Evolutionary conservation across 2,888 invertebrate genomes (phyloP).

Genomic region (Diarsia brunnea): DNA sequence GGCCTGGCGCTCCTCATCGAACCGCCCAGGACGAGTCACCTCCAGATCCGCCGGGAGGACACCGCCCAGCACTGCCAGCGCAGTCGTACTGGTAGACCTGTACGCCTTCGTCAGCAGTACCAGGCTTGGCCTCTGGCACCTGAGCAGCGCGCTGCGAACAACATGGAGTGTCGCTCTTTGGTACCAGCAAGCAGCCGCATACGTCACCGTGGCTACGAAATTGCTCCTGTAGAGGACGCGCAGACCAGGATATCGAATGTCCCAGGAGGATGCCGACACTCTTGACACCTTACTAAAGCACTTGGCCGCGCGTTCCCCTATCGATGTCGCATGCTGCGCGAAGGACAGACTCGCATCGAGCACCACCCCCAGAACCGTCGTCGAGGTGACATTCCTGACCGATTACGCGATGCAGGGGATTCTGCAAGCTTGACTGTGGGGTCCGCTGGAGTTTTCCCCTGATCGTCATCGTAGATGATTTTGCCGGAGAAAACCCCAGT

Average conservation of each 20-base stretch:
- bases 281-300: constrained; percentile 65
- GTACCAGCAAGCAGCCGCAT: constrained; percentile 29
- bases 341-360: constrained; percentile 43
- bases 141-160: constrained; percentile 1
- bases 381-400: constrained; percentile 4
- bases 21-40: too few relatives aligned
- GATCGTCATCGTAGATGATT: neutral
- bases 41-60: constrained; percentile 10
- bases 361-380: constrained; percentile 53
- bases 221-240: constrained; percentile 16
- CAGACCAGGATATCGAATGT: constrained; percentile 34
- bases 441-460: too few relatives aligned
- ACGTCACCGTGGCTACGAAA: constrained; percentile 29
- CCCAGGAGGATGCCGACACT: constrained; percentile 66
- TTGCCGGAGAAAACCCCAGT: neutral
- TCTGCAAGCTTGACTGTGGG: constrained; percentile 21
- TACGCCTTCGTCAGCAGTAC: constrained; percentile 7
- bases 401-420: too few relatives aligned
- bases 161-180: neutral
- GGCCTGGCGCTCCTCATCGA: too few relatives aligned
- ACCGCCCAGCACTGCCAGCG: constrained; percentile 12
- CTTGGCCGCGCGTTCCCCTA: constrained; percentile 52
- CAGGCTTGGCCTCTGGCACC: constrained; percentile 3
- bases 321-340: constrained; percentile 45
- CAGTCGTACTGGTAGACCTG: constrained; percentile 11